Evolutionary conservation across 2,797 vertebrate genomes (phyloP).

Genomic region (Etheostoma nigrum): DNA sequence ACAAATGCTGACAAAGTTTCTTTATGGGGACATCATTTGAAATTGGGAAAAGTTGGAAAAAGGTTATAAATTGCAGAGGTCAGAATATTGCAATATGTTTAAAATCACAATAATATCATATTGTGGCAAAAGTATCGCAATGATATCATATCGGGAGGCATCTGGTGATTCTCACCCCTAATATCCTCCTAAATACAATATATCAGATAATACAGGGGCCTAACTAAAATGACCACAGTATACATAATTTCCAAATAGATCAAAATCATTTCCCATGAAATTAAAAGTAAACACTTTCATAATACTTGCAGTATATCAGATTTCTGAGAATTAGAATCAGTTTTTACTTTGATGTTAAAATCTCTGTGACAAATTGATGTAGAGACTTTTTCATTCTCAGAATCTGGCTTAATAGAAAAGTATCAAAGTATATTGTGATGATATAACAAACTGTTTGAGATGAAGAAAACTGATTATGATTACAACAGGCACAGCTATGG

Average conservation of each 20-base stretch:
- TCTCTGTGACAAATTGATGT: constrained; percentile 35
- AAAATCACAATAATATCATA: too few species aligned
- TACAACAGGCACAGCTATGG: neutral
- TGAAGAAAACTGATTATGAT: neutral
- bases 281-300: neutral
- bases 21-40: too few species aligned
- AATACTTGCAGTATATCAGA: neutral
- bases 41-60: too few species aligned
- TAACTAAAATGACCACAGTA: neutral
- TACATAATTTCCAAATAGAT: neutral
- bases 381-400: neutral
- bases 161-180: too few species aligned
- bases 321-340: constrained; percentile 17
- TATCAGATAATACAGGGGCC: neutral
- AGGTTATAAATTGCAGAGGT: too few species aligned
- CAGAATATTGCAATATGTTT: too few species aligned
- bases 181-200: neutral
- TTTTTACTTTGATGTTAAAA: constrained; percentile 12
- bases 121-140: too few species aligned
- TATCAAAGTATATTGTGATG: constrained; percentile 25
- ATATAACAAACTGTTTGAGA: constrained; percentile 34
- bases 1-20: too few species aligned
- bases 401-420: constrained; percentile 8
- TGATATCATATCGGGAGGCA: too few species aligned
- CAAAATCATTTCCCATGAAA: neutral